Evolutionary conservation across 2,888 invertebrate genomes (phyloP).

Genomic region (Plebejus argus): DNA sequence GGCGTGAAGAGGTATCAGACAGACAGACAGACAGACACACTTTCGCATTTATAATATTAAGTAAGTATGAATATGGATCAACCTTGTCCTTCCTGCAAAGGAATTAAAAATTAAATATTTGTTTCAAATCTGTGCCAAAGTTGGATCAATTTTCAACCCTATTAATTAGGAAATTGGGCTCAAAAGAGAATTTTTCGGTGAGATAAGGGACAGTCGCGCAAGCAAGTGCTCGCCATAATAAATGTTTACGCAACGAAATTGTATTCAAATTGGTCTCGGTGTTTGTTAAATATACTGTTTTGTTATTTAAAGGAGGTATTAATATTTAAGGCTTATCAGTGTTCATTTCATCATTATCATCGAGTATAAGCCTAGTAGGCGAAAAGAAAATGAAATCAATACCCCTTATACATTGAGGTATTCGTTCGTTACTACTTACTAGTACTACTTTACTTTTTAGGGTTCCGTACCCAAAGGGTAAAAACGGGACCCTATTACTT

Average conservation of each 20-base stretch:
- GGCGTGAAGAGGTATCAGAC: no score
- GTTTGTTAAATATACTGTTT: not conserved
- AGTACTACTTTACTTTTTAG: no score
- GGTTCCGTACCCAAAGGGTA: no score
- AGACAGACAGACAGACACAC: no score
- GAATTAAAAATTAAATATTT: not conserved
- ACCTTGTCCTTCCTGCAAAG: not conserved
- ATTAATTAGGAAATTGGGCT: not conserved
- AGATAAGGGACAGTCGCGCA: not conserved
- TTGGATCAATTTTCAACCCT: not conserved
- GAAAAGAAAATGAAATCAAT: no score
- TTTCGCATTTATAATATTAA: no score
- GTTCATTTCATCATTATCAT: not conserved
- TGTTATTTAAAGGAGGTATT: not conserved
- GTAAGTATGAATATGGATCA: no score
- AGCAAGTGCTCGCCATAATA: not conserved
- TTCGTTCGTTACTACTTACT: no score
- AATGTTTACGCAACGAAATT: conserved; percentile 3
- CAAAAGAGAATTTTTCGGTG: not conserved
- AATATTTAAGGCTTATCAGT: not conserved
- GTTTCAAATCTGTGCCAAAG: not conserved
- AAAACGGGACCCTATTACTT: no score
- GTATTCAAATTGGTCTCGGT: conserved; percentile 1
- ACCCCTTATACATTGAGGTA: no score
- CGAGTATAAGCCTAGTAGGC: no score